Base-by-base conservation (phyloP, 2,888 invertebrate genomes). In the Griposia aprilina region DNA sequence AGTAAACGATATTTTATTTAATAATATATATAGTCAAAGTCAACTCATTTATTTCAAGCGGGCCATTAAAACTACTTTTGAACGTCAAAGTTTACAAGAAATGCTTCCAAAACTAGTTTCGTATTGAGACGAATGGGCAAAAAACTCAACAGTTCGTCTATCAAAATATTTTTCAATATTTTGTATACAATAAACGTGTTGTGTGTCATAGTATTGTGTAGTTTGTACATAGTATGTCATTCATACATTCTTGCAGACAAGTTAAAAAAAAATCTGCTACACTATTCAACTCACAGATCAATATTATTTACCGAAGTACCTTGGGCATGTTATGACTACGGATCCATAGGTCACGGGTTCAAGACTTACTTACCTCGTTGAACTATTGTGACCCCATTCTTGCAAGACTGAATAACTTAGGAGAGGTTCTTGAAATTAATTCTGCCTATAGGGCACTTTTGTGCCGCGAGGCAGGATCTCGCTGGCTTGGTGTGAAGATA, bases 291-390 rank as follows among this genome's bases (percentile, higher is more conserved):
- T 68, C 26, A 17, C 30, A n/a, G n/a, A 66, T 79, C 59, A 80
- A 55, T 74, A 62, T 67, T 50, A 57, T 68, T 57, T 13, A 41
- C 48, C 30, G 30, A 26, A 62, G 60, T 74, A 60, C 41, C n/a
- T 13, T 17, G 26, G 36, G 11, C 8, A 2, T 60, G 52, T 60
- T 26, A 23, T 67, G 55, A 36, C 48, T 81, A 30, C 13, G 20
- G 45, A 76, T 76, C 69, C 20, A 80, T 81, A 81, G 65, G 55
- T n/a, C 76, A 66, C 15, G 48, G 69, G 50, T 68, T 80, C 76
- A 66, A 59, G 48, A 15, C 20, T 30, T 81, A 15, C 20, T 30
- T 81, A 23, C 30, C 60, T 66, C 66, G 55, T 57, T 70, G 66
- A 66, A 70, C 70, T 57, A 60, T 70, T 23, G 30, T 82, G 66